Percentiles rank a stretch among this genome's conserved stretches.
These are phyloP conservation scores for Phortica magna DNA, from an alignment of 2,888 invertebrate species.

Conservation along the genomic window DNA sequence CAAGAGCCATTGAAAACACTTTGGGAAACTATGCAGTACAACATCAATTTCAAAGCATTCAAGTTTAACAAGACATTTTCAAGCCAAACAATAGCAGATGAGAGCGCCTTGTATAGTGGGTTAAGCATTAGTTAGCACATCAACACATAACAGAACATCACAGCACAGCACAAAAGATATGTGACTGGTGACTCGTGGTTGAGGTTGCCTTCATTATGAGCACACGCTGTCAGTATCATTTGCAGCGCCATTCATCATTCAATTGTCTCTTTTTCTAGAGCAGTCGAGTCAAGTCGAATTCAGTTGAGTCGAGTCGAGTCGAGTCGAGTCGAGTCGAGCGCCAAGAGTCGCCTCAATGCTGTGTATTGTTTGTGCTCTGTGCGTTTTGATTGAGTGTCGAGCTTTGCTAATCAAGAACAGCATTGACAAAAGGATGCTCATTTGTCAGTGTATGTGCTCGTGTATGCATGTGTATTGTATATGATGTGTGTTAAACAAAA, in stretches of 20 bases:
- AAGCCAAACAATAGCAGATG: background rate
- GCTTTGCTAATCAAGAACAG: slow-evolving; percentile 21
- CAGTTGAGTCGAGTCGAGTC: background rate
- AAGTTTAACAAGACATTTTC: background rate
- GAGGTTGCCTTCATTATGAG: slow-evolving; percentile 9
- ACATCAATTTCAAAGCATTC: background rate
- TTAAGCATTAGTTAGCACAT: background rate
- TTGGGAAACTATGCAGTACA: too few species aligned
- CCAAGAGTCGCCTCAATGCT: background rate
- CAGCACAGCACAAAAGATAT: background rate
- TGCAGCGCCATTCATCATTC: slow-evolving; percentile 22
- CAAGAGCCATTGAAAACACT: background rate
- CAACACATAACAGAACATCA: background rate
- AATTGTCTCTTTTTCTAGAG: slow-evolving; percentile 18
- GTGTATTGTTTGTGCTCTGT: background rate
- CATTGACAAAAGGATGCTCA: slow-evolving; percentile 16
- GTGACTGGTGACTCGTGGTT: background rate
- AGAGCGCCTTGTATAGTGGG: background rate
- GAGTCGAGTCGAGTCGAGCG: background rate
- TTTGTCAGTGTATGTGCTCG: background rate
- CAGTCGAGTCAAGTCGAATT: background rate
- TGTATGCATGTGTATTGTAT: background rate
- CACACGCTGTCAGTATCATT: slow-evolving; percentile 20
- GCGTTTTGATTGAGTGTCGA: background rate
- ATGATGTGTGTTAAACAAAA: background rate